phyloP scores from a whole-genome alignment of 2,797 vertebrate species.

The Lepilemur septentrionalis region DNA sequence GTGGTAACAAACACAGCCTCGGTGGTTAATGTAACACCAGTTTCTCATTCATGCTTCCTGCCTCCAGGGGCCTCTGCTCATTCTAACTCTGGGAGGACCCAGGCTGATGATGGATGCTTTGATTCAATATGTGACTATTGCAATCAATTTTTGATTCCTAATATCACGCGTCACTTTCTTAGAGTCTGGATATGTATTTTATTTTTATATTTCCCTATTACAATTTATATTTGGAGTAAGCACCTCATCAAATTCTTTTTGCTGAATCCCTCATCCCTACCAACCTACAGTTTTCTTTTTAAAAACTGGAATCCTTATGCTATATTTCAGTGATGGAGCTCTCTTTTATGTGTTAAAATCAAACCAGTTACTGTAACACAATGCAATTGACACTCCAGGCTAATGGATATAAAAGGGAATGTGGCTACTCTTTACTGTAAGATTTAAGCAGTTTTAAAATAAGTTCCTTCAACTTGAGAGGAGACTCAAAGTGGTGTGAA shows the following conservation, averaged over 20 bases:
- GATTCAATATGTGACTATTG: neutral
- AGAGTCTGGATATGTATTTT: neutral
- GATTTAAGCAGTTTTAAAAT: constrained; percentile 64
- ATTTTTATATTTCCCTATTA: constrained; percentile 39
- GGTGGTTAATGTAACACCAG: neutral
- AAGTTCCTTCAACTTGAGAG: constrained; percentile 55
- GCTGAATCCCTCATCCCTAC: constrained; percentile 15
- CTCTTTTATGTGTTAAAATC: constrained; percentile 68
- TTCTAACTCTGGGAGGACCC: neutral
- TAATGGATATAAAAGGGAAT: constrained; percentile 55
- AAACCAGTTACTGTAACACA: constrained; percentile 73
- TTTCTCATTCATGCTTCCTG: neutral
- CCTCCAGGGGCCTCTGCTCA: neutral
- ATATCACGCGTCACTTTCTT: neutral
- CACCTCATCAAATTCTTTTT: constrained; percentile 18
- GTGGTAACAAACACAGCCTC: too few species aligned
- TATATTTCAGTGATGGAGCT: constrained; percentile 54
- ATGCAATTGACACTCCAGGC: constrained; percentile 38
- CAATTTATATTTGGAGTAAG: constrained; percentile 64
- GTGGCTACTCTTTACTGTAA: constrained; percentile 41
- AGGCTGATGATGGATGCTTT: neutral
- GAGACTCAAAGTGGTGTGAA: constrained; percentile 27
- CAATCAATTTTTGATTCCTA: neutral
- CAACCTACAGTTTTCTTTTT: constrained; percentile 72
- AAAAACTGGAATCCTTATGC: constrained; percentile 54